These are phyloP conservation scores for Synchiropus splendidus DNA, from an alignment of 2,113 vertebrate genomes.

Conservation along the genomic window DNA sequence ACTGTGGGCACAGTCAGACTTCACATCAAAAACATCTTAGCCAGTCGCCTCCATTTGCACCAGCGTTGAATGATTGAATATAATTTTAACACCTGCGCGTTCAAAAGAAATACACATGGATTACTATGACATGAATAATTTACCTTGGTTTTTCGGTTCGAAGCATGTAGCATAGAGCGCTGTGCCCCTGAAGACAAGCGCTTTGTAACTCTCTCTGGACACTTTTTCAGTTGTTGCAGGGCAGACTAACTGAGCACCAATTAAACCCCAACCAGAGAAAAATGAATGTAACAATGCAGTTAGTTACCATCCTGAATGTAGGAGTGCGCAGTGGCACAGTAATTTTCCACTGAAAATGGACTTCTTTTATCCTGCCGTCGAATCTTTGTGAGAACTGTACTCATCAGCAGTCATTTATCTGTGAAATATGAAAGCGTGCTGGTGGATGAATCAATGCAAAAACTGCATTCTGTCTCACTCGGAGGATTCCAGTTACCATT, in stretches of 20 bases:
- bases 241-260: slow-evolving; percentile 33
- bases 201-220: slow-evolving; percentile 33
- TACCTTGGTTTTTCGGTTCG: slow-evolving; percentile 21
- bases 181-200: slow-evolving; percentile 3
- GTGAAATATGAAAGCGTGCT: background rate
- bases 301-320: too few relatives aligned
- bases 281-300: too few relatives aligned
- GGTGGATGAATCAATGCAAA: slow-evolving; percentile 1
- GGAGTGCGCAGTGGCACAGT: too few relatives aligned
- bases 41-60: slow-evolving; percentile 14
- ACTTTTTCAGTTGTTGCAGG: slow-evolving; percentile 27
- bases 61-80: slow-evolving; percentile 38
- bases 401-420: too few relatives aligned
- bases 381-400: too few relatives aligned
- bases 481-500: slow-evolving; percentile 27
- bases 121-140: slow-evolving; percentile 46
- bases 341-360: too few relatives aligned
- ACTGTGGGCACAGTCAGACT: slow-evolving; percentile 21
- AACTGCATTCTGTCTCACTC: slow-evolving; percentile 8
- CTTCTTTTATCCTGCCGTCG: too few relatives aligned
- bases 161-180: slow-evolving; percentile 26
- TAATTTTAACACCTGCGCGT: slow-evolving; percentile 39
- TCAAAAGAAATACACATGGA: slow-evolving; percentile 30
- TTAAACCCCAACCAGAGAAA: slow-evolving; percentile 6
- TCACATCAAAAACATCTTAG: slow-evolving; percentile 19